These are phyloP conservation scores for Tiphia femorata DNA, from an alignment of 2,888 invertebrate genomes.

Conservation along the genomic window DNA sequence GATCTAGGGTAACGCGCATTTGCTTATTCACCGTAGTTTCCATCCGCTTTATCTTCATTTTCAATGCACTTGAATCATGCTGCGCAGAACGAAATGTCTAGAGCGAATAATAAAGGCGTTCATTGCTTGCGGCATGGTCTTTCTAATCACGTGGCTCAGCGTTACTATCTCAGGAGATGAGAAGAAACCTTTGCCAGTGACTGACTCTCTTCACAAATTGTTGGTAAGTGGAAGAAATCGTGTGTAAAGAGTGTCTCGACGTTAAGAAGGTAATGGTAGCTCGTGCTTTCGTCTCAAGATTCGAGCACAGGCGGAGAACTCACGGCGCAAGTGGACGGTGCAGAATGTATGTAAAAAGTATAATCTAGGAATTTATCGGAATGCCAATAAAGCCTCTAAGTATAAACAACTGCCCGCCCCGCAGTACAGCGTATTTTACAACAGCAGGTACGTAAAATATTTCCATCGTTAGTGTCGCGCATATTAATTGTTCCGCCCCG, in stretches of 20 bases:
- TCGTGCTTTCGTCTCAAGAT: neutral
- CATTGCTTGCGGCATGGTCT: slow-evolving; percentile 7
- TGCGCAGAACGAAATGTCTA: slow-evolving; percentile 11
- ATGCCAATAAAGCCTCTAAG: slow-evolving; percentile 31
- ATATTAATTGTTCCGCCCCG: too few species aligned
- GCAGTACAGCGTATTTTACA: slow-evolving; percentile 69
- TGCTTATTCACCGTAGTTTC: neutral
- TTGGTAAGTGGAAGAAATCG: slow-evolving; percentile 31
- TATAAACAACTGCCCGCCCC: slow-evolving; percentile 70
- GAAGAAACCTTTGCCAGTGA: neutral
- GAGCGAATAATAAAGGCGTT: slow-evolving; percentile 13
- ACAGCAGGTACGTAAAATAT: slow-evolving; percentile 60
- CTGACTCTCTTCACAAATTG: slow-evolving; percentile 21
- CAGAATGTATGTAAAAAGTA: slow-evolving; percentile 63
- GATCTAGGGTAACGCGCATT: too few species aligned
- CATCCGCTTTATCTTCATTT: neutral
- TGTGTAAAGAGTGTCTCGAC: neutral
- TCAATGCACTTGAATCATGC: slow-evolving; percentile 15
- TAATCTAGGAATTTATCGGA: slow-evolving; percentile 64
- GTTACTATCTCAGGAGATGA: slow-evolving; percentile 16
- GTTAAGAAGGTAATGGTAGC: neutral
- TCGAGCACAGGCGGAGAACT: slow-evolving; percentile 71
- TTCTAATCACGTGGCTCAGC: slow-evolving; percentile 15
- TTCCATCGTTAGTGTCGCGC: neutral
- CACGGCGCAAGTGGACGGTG: slow-evolving; percentile 59